phyloP scores from a whole-genome alignment of 1,140 invertebrate genomes.

The Octopus sinensis region DNA sequence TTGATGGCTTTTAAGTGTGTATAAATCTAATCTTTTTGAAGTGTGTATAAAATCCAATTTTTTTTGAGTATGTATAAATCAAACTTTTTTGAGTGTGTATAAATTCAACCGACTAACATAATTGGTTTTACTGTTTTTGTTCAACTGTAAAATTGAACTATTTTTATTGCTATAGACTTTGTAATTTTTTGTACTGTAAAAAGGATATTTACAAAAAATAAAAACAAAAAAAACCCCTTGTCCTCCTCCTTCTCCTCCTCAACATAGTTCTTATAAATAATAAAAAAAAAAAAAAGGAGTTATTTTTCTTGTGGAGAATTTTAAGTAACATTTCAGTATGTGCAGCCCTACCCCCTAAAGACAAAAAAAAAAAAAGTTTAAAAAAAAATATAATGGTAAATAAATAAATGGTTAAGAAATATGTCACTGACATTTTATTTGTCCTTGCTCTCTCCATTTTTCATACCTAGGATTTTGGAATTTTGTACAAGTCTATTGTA shows the following conservation, averaged over 20 bases:
- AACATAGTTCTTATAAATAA: neutral
- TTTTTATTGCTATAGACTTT: conserved; percentile 17
- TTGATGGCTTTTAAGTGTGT: neutral
- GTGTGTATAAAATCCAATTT: neutral
- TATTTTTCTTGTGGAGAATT: neutral
- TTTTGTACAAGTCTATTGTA: too few species aligned
- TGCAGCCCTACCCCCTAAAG: too few species aligned
- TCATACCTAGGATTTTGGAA: too few species aligned
- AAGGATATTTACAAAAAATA: neutral
- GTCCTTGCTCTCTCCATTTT: too few species aligned
- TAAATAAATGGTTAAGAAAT: too few species aligned
- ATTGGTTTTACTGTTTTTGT: neutral
- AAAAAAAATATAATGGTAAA: too few species aligned
- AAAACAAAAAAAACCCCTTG: too few species aligned
- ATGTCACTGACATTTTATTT: too few species aligned
- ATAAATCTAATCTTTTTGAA: neutral
- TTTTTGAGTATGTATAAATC: neutral
- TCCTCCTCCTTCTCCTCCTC: too few species aligned
- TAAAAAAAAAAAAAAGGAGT: neutral
- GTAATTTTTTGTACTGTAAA: conserved; percentile 15
- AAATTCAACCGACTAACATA: neutral
- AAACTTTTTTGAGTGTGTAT: neutral
- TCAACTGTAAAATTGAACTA: conserved; percentile 15
- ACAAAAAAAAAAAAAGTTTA: too few species aligned
- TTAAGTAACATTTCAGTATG: neutral